Conservation (phyloP, 2,797 vertebrate species). For the Spondyliosoma cantharus region DNA sequence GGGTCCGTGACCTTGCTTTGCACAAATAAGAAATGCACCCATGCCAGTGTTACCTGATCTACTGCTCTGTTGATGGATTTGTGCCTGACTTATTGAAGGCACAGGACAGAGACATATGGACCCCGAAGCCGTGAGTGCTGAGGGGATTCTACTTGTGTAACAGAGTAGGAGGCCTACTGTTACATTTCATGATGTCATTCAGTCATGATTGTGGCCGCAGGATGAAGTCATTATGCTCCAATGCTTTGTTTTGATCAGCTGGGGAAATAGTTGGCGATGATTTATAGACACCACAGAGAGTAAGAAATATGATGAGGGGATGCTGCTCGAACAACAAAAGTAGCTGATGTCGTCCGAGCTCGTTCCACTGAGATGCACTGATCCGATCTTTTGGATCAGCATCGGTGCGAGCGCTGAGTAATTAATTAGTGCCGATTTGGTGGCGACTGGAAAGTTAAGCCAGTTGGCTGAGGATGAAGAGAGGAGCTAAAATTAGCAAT, state of each 20-base stretch:
- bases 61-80: conserved; percentile 61
- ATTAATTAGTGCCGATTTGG: too few relatives aligned
- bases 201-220: neutral
- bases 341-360: neutral
- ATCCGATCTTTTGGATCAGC: neutral
- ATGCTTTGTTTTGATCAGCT: conserved; percentile 16
- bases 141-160: conserved; percentile 20
- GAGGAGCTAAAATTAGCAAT: too few relatives aligned
- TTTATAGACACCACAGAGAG: neutral
- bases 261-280: neutral
- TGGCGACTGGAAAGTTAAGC: too few relatives aligned
- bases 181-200: conserved; percentile 19
- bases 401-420: neutral
- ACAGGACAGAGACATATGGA: conserved; percentile 51
- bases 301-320: neutral
- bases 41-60: conserved; percentile 66
- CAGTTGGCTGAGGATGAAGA: too few relatives aligned
- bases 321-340: neutral
- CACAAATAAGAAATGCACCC: conserved; percentile 69
- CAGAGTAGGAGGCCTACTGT: conserved; percentile 33
- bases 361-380: neutral
- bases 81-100: conserved; percentile 60
- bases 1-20: conserved; percentile 77
- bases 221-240: conserved; percentile 10
- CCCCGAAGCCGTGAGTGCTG: conserved; percentile 17